These are phyloP conservation scores for Mungos mungo DNA, from an alignment of 2,113 vertebrate genomes.

Conservation along the genomic window DNA sequence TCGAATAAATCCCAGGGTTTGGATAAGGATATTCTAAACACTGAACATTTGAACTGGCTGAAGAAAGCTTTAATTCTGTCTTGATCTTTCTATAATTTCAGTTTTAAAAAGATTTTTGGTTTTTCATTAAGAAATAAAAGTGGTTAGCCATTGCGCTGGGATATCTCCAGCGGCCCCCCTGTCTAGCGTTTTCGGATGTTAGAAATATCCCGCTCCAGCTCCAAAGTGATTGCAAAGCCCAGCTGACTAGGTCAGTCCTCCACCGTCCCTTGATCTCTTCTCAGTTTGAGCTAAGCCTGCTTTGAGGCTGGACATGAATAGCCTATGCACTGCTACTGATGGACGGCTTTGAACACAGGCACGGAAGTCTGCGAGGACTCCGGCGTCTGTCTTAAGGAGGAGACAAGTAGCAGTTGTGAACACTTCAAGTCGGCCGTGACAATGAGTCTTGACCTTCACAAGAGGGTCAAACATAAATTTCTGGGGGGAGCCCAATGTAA, in stretches of 20 bases:
- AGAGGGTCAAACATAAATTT: not conserved
- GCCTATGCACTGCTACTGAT: fast-evolving
- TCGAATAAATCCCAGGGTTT: not conserved
- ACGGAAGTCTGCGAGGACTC: not conserved
- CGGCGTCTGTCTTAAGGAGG: not conserved
- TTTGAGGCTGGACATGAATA: not conserved
- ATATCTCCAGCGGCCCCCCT: not conserved
- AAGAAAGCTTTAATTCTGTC: not conserved
- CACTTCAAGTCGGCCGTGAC: not conserved
- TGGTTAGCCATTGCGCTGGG: no score
- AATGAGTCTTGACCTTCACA: not conserved
- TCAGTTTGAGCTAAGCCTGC: not conserved
- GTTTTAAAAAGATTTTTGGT: not conserved
- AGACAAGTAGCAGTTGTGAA: not conserved
- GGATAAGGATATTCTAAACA: not conserved
- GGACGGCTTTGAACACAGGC: not conserved
- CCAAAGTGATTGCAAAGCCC: not conserved
- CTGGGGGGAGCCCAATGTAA: not conserved
- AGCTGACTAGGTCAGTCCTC: fast-evolving
- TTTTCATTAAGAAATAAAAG: not conserved
- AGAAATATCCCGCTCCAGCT: not conserved
- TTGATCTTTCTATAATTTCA: not conserved
- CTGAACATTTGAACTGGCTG: not conserved
- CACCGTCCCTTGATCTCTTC: not conserved
- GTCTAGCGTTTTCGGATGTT: not conserved